Conservation (phyloP, 92 coral and sea anemone species). For the Nematostella vectensis region DNA sequence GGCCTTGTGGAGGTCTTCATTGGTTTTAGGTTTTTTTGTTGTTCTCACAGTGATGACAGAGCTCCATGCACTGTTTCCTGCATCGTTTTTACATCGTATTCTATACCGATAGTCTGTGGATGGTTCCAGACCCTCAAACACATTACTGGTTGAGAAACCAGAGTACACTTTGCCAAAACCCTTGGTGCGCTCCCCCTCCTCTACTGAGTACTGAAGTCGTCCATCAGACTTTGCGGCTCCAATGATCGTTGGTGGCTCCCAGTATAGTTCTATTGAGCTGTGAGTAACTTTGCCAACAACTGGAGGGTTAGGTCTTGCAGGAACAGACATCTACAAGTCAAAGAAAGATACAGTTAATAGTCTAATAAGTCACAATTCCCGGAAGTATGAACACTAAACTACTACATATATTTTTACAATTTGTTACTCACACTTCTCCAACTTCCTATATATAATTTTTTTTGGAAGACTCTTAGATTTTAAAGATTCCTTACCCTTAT, state of each 20-base stretch:
- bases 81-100: slow-evolving; percentile 62
- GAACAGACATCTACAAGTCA: slow-evolving; percentile 56
- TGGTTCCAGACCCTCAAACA: slow-evolving; percentile 86
- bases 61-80: slow-evolving; percentile 95
- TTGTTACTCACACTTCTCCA: too few relatives aligned
- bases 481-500: too few relatives aligned
- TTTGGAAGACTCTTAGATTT: too few relatives aligned
- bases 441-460: too few relatives aligned
- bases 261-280: slow-evolving; percentile 86
- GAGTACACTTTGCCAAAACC: slow-evolving; percentile 98
- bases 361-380: too few relatives aligned
- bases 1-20: slow-evolving; percentile 93
- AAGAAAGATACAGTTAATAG: not conserved
- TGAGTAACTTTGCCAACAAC: slow-evolving; percentile 97
- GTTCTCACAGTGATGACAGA: slow-evolving; percentile 78
- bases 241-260: slow-evolving; percentile 53
- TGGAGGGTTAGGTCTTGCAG: slow-evolving; percentile 92
- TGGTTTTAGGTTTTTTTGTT: slow-evolving; percentile 83
- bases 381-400: too few relatives aligned
- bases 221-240: slow-evolving; percentile 50
- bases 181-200: slow-evolving; percentile 70
- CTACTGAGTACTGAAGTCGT: slow-evolving; percentile 65
- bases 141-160: slow-evolving; percentile 68
- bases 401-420: too few relatives aligned
- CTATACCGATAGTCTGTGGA: slow-evolving; percentile 81